These are phyloP conservation scores for Oxycera nigricornis DNA, from an alignment of 2,888 invertebrate genomes.

Conservation along the genomic window DNA sequence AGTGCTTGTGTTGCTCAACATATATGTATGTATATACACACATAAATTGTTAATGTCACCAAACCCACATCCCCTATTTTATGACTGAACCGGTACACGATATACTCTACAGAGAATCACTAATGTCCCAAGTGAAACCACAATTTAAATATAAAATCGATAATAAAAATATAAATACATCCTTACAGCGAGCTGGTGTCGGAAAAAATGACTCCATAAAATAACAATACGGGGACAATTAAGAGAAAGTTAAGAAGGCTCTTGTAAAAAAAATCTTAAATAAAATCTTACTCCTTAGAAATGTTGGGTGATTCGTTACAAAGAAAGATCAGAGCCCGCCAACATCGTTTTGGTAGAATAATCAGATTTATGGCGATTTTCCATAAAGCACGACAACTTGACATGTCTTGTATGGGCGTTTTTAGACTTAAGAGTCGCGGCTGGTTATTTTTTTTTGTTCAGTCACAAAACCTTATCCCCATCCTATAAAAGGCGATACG, in stretches of 20 bases:
- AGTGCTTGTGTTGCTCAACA: background rate
- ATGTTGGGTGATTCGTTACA: background rate
- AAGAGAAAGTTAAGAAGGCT: background rate
- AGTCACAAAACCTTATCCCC: background rate
- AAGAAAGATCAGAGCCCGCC: conserved; percentile 2
- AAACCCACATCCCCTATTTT: conserved; percentile 10
- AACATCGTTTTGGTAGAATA: conserved; percentile 17
- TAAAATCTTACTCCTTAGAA: background rate
- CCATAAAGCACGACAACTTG: conserved; percentile 26
- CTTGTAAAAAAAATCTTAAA: no score
- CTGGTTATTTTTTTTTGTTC: background rate
- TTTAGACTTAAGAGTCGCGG: background rate
- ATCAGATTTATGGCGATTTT: conserved; percentile 33
- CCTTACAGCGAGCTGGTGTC: background rate
- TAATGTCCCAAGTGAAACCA: background rate
- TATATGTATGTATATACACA: no score
- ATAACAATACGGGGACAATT: conserved; percentile 14
- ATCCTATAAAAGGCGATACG: background rate
- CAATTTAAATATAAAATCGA: conserved; percentile 15
- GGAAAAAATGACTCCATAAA: conserved; percentile 16
- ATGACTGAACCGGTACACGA: background rate
- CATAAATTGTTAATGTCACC: background rate
- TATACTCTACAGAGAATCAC: background rate
- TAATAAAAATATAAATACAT: conserved; percentile 6
- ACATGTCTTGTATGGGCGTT: conserved; percentile 29